These are phyloP conservation scores for Carassius carassius DNA, from an alignment of 2,113 vertebrate species.

Conservation along the genomic window DNA sequence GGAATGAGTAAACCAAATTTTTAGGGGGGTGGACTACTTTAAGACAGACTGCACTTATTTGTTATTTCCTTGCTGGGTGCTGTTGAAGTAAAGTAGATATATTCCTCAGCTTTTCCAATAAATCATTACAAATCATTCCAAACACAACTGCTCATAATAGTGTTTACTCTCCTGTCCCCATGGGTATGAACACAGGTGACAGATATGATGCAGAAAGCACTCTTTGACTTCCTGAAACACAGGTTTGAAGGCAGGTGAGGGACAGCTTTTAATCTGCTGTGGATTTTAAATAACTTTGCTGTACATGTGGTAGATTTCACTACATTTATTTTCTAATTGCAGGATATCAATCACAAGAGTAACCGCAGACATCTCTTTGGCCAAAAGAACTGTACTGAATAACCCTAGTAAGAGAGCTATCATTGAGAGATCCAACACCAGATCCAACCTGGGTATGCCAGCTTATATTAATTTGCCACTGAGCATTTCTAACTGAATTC, in stretches of 20 bases:
- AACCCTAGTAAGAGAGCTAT: slow-evolving; percentile 98
- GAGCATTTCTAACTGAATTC: neutral
- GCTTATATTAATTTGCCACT: neutral
- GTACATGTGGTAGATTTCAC: slow-evolving; percentile 25
- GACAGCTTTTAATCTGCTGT: neutral
- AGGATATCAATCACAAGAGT: slow-evolving; percentile 99
- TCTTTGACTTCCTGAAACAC: slow-evolving; percentile 99
- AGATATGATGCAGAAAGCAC: slow-evolving; percentile 99
- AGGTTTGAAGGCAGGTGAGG: slow-evolving; percentile 99
- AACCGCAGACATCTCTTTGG: slow-evolving; percentile 97
- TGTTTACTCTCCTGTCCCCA: slow-evolving; percentile 23
- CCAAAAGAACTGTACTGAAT: slow-evolving; percentile 97
- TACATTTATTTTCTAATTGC: slow-evolving; percentile 58
- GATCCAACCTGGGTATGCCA: slow-evolving; percentile 93
- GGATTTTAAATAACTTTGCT: neutral
- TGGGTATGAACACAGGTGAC: slow-evolving; percentile 84
- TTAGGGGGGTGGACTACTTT: no score
- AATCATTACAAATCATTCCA: slow-evolving; percentile 53
- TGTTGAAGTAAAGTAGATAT: neutral
- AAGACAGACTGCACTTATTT: no score
- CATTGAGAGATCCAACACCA: slow-evolving; percentile 95
- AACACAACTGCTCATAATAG: slow-evolving; percentile 43
- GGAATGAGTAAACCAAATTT: no score
- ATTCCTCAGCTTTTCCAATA: slow-evolving; percentile 49
- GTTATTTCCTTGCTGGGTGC: neutral